Evolutionary conservation across 2,113 vertebrate genomes (phyloP).

Genomic region (Anseranas semipalmata): DNA sequence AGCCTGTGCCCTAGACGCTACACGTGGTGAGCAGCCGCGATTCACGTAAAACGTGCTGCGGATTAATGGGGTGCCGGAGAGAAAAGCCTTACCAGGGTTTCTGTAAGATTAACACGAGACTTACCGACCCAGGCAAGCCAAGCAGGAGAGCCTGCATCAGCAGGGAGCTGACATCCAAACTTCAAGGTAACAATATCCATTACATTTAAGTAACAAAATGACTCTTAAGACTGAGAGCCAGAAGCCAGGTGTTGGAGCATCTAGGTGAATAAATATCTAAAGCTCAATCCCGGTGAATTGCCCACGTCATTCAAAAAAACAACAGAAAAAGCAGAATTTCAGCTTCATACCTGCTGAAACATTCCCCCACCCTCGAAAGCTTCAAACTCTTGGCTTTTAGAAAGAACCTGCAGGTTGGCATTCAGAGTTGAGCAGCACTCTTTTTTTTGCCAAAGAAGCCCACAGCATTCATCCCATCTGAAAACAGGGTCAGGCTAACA

Average conservation of each 20-base stretch:
- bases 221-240: neutral
- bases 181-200: neutral
- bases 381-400: neutral
- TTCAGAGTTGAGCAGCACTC: neutral
- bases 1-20: neutral
- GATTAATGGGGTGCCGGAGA: neutral
- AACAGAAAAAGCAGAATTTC: neutral
- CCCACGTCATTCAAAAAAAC: neutral
- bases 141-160: neutral
- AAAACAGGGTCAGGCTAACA: neutral
- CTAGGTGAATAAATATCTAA: neutral
- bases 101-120: neutral
- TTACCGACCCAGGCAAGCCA: neutral
- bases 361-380: neutral
- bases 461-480: neutral
- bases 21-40: neutral
- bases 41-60: rapidly evolving
- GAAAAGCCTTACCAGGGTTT: neutral
- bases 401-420: neutral
- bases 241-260: neutral
- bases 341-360: neutral
- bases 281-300: neutral
- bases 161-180: neutral
- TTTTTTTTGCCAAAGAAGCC: neutral
- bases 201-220: neutral